phyloP scores from a whole-genome alignment of 2,797 vertebrate genomes.

The Todus mexicanus region DNA sequence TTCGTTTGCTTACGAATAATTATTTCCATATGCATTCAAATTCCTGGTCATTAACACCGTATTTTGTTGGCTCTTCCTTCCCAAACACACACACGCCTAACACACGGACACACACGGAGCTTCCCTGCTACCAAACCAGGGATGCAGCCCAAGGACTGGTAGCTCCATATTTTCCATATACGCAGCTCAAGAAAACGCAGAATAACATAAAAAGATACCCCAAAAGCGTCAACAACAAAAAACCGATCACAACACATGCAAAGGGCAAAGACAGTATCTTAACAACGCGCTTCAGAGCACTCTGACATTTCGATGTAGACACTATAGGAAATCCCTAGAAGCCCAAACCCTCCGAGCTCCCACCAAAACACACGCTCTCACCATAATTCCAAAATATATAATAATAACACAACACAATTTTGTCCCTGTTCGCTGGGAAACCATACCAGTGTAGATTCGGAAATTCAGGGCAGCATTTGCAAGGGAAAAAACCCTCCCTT shows the following conservation, averaged over 20 bases:
- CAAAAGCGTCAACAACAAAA: not conserved
- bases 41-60: not conserved
- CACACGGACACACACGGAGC: not conserved
- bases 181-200: too few species aligned
- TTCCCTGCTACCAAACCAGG: not conserved
- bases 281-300: not conserved
- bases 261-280: not conserved
- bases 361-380: not conserved
- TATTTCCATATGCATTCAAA: not conserved
- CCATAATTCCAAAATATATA: not conserved
- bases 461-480: not conserved
- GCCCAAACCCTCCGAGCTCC: not conserved
- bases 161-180: not conserved
- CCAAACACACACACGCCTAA: not conserved
- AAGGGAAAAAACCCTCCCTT: slow-evolving; percentile 8
- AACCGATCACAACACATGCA: not conserved
- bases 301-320: not conserved
- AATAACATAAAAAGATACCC: not conserved
- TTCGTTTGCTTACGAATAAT: not conserved
- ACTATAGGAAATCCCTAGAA: not conserved
- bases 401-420: too few species aligned
- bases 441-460: not conserved
- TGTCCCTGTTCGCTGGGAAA: not conserved
- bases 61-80: not conserved
- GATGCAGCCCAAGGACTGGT: not conserved